These are phyloP conservation scores for Betta splendens DNA, from an alignment of 2,797 vertebrate species.

Conservation along the genomic window DNA sequence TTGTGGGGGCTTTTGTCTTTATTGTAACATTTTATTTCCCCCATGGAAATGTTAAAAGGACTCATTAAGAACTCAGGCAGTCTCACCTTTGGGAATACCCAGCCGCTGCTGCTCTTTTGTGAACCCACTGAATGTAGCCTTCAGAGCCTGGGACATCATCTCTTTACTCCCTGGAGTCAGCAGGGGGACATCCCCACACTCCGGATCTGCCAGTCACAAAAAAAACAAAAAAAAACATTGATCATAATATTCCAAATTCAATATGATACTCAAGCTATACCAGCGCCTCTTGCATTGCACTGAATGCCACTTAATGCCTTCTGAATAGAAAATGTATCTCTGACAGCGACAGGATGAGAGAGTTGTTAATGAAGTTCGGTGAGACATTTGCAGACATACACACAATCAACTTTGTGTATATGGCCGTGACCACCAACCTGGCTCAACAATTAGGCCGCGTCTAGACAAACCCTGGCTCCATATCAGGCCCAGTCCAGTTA, in stretches of 20 bases:
- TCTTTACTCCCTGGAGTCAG: conserved; percentile 98
- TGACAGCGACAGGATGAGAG: conserved; percentile 15
- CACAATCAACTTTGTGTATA: conserved; percentile 34
- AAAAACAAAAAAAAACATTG: conserved; percentile 20
- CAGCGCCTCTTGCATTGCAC: too few relatives aligned
- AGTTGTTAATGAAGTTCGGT: conserved; percentile 16
- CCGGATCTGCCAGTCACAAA: conserved; percentile 86
- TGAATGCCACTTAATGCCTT: conserved; percentile 4
- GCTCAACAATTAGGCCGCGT: conserved; percentile 57
- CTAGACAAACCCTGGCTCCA: conserved; percentile 55
- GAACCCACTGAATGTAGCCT: conserved; percentile 97
- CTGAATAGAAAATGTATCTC: conserved; percentile 19
- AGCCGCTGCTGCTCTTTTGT: conserved; percentile 95
- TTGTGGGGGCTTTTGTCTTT: conserved; percentile 9
- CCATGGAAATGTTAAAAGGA: conserved; percentile 19
- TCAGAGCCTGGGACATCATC: conserved; percentile 99
- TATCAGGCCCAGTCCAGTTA: conserved; percentile 46
- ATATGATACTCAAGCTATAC: too few relatives aligned
- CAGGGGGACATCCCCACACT: conserved; percentile 95
- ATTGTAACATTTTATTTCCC: conserved; percentile 18
- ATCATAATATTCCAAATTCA: conserved; percentile 3
- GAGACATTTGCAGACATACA: conserved; percentile 5
- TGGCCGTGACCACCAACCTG: conserved; percentile 53
- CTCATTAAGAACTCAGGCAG: conserved; percentile 10
- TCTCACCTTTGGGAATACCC: conserved; percentile 95